phyloP scores from a whole-genome alignment of 2,888 invertebrate species.

The Noctuana brunneofusca region DNA sequence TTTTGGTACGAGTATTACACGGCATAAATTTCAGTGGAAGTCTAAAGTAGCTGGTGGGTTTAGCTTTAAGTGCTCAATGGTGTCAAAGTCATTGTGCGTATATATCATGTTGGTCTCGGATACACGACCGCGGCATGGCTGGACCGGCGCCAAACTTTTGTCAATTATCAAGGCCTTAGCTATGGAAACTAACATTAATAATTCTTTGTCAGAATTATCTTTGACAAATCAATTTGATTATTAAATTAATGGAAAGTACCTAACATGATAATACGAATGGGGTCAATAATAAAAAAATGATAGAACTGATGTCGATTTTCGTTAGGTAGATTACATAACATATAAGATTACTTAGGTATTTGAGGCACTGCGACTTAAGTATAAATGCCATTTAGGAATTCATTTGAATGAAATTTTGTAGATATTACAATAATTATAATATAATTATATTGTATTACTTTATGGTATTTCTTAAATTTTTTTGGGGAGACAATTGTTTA shows the following conservation, averaged over 20 bases:
- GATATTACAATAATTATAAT: neutral
- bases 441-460: too few relatives aligned
- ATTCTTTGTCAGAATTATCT: conserved; percentile 2
- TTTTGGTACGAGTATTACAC: conserved; percentile 7
- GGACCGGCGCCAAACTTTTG: conserved; percentile 29
- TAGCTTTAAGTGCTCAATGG: conserved; percentile 21
- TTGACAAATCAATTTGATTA: conserved; percentile 13
- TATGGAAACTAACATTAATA: conserved; percentile 20
- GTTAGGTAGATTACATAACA: neutral
- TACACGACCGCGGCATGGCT: conserved; percentile 14
- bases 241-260: conserved; percentile 2
- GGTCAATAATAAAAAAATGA: neutral
- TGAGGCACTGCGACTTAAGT: neutral
- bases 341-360: too few relatives aligned
- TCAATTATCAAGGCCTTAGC: conserved; percentile 23
- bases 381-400: neutral
- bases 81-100: conserved; percentile 31
- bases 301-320: conserved; percentile 8
- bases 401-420: neutral
- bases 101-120: conserved; percentile 29
- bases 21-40: conserved; percentile 24
- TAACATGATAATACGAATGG: conserved; percentile 18
- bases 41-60: conserved; percentile 25
- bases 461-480: neutral
- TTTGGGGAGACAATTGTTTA: neutral